These are phyloP conservation scores for Micromussa lordhowensis DNA, from an alignment of 92 coral and sea anemone species.

Conservation along the genomic window DNA sequence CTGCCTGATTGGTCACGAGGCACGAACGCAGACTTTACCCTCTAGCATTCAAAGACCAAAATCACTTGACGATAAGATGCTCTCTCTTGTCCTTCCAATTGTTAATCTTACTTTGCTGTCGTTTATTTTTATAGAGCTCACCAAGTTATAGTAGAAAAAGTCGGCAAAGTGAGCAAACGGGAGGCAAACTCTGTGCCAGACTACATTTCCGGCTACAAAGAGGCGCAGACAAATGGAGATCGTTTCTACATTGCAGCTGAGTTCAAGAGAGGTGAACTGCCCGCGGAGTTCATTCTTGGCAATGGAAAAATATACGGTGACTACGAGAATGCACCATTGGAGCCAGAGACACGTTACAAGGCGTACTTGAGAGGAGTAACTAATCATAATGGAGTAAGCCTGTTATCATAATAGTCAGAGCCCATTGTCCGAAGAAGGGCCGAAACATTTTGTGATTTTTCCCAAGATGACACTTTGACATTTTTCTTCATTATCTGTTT, in stretches of 20 bases:
- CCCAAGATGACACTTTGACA: no score
- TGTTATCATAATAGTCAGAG: no score
- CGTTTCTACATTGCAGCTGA: slow-evolving; percentile 84
- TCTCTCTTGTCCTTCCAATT: not conserved
- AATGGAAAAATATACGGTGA: slow-evolving; percentile 69
- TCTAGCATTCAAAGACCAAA: no score
- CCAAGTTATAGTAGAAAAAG: slow-evolving; percentile 78
- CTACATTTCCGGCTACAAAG: slow-evolving; percentile 30
- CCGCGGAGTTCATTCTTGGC: slow-evolving; percentile 74
- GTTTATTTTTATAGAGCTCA: slow-evolving; percentile 50
- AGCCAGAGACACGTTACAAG: slow-evolving; percentile 76
- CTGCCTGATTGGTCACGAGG: no score
- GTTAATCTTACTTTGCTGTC: not conserved
- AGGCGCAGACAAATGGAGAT: slow-evolving; percentile 56
- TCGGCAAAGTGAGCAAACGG: slow-evolving; percentile 40
- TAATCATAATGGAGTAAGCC: slow-evolving; percentile 68
- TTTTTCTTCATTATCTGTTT: no score
- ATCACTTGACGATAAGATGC: not conserved
- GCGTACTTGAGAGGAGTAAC: slow-evolving; percentile 81
- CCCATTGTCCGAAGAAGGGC: no score
- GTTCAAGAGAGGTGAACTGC: slow-evolving; percentile 26
- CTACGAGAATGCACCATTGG: slow-evolving; percentile 71
- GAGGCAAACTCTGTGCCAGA: slow-evolving; percentile 49
- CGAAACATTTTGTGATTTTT: no score
- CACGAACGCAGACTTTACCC: no score